These are phyloP conservation scores for Chironomus striatipennis DNA, from an alignment of 1,140 invertebrate species.

Conservation along the genomic window DNA sequence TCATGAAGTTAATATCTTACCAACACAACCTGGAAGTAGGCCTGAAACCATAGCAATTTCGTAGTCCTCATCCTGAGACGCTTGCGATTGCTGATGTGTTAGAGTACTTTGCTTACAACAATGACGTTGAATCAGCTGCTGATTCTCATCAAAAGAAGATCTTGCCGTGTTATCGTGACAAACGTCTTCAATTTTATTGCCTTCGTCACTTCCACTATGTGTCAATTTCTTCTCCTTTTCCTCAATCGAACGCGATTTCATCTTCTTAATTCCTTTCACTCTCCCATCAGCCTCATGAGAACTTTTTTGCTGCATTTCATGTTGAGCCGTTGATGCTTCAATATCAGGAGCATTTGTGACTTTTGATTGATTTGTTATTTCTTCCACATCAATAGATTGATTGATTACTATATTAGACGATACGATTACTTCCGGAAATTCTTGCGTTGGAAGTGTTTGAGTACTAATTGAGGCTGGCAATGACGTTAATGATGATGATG, in stretches of 20 bases:
- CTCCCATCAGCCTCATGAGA: neutral
- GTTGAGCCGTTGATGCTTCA: neutral
- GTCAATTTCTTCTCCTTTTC: conserved; percentile 4
- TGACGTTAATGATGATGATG: neutral
- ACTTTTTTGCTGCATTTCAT: neutral
- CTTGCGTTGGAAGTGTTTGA: neutral
- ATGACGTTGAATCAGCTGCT: conserved; percentile 32
- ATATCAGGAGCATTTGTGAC: neutral
- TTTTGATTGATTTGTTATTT: too few relatives aligned
- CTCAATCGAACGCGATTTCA: neutral
- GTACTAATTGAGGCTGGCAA: neutral
- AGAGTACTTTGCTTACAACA: conserved; percentile 38
- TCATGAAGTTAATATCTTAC: neutral
- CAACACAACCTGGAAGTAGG: conserved; percentile 31
- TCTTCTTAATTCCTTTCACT: neutral
- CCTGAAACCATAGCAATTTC: conserved; percentile 29
- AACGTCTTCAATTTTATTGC: conserved; percentile 14
- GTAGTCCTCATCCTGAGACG: conserved; percentile 31
- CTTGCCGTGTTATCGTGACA: neutral
- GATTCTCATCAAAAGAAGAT: conserved; percentile 26
- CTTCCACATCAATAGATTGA: neutral
- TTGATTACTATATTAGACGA: neutral
- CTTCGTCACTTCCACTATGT: neutral
- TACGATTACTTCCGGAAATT: neutral
- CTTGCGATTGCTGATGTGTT: conserved; percentile 33